phyloP scores from a whole-genome alignment of 92 coral and sea anemone species.

The Zoanthus sansibaricus region DNA sequence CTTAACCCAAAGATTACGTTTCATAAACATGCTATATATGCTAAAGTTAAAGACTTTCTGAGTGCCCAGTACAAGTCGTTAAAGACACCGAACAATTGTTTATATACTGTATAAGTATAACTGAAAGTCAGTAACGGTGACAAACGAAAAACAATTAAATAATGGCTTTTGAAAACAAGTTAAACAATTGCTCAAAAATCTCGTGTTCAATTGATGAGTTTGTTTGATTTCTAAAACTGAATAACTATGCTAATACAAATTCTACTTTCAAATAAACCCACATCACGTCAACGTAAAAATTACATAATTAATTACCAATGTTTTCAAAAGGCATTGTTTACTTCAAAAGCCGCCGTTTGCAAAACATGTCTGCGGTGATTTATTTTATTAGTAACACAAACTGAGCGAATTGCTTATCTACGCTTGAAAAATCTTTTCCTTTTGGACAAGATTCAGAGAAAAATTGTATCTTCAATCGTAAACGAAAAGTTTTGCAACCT shows the following conservation, averaged over 20 bases:
- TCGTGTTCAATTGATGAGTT: constrained; percentile 14
- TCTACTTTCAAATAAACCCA: neutral
- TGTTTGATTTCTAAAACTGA: neutral
- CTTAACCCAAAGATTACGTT: too few relatives aligned
- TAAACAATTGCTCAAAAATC: neutral
- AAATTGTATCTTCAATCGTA: neutral
- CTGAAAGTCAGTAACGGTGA: neutral
- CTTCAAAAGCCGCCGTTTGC: constrained; percentile 40
- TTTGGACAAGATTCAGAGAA: neutral
- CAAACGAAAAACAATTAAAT: neutral
- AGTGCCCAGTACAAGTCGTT: too few relatives aligned
- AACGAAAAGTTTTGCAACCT: neutral
- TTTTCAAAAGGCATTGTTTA: constrained; percentile 21
- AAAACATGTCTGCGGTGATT: constrained; percentile 27
- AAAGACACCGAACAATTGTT: neutral
- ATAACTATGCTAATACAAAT: constrained; percentile 8
- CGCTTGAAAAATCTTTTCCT: constrained; percentile 9
- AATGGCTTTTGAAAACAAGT: neutral
- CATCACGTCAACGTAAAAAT: constrained; percentile 25
- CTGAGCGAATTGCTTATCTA: neutral
- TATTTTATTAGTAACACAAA: constrained; percentile 21
- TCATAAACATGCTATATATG: neutral
- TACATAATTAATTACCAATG: constrained; percentile 14
- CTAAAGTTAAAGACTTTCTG: neutral
- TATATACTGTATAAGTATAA: neutral